A percentile compares a stretch with the other conserved stretches of the same genome.
Conservation (phyloP, 2,113 vertebrate genomes). For the Cavia aperea region DNA sequence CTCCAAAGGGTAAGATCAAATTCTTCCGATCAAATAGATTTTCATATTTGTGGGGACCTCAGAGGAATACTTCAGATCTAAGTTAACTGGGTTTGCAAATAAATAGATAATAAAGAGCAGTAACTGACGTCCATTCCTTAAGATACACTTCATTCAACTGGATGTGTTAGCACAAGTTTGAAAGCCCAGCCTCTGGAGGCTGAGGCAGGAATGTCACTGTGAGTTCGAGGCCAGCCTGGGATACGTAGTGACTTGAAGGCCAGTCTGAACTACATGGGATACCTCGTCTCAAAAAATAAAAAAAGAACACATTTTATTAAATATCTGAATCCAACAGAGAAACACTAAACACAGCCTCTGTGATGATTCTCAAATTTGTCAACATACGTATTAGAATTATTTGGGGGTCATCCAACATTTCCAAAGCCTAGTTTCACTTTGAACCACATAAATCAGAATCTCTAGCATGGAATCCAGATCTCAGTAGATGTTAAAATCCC, state of each 20-base stretch:
- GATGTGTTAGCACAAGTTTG: neutral
- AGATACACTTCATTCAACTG: neutral
- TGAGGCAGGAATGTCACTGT: neutral
- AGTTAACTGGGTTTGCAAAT: neutral
- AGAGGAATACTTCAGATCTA: neutral
- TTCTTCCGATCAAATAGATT: neutral
- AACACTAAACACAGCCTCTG: neutral
- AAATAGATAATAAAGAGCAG: neutral
- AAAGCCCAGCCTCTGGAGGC: neutral
- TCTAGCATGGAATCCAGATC: neutral
- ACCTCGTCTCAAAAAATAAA: neutral
- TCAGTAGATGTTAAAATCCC: neutral
- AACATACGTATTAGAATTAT: neutral
- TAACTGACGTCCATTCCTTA: neutral
- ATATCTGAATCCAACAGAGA: neutral
- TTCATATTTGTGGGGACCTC: neutral
- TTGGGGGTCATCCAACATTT: neutral
- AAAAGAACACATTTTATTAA: conserved; percentile 8
- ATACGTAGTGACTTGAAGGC: neutral
- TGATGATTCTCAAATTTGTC: neutral
- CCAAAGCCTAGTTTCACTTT: neutral
- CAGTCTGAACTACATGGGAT: neutral
- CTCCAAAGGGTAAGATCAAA: neutral
- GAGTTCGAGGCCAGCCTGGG: neutral
- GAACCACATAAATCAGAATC: neutral